A percentile compares a stretch with the other conserved stretches of the same genome.
Evolutionary conservation across 2,888 invertebrate genomes (phyloP).

Genomic region (Flexamia atlantica): DNA sequence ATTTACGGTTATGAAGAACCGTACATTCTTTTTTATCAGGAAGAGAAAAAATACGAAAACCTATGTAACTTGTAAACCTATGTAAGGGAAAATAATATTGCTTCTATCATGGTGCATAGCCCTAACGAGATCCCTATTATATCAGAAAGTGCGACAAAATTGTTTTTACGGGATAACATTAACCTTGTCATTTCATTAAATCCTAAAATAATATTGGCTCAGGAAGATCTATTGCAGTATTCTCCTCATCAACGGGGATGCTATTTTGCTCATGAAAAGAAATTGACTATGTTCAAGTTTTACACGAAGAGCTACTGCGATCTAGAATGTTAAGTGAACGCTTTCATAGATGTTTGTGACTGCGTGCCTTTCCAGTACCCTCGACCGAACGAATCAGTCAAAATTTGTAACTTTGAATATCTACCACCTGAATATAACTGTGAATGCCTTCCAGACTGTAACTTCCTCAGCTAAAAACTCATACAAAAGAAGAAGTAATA

Average conservation of each 20-base stretch:
- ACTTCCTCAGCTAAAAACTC: not conserved
- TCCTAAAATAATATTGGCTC: not conserved
- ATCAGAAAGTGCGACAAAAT: too few relatives aligned
- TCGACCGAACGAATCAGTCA: not conserved
- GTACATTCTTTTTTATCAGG: not conserved
- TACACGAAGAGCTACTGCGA: conserved; percentile 11
- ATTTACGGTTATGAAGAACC: not conserved
- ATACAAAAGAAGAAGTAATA: not conserved
- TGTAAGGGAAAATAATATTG: not conserved
- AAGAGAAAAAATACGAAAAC: not conserved
- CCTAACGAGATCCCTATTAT: not conserved
- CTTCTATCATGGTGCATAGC: not conserved
- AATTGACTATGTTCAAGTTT: not conserved
- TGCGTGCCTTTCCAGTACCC: conserved; percentile 1
- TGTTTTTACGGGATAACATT: not conserved
- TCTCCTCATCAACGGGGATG: not conserved
- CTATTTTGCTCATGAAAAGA: not conserved
- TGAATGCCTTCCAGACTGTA: conserved; percentile 3
- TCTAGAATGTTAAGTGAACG: not conserved
- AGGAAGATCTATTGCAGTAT: not conserved
- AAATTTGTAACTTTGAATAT: not conserved
- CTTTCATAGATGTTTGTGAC: not conserved
- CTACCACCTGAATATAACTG: not conserved
- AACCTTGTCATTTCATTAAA: not conserved
- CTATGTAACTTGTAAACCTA: not conserved